A percentile compares a stretch with the other conserved stretches of the same genome.
phyloP scores from a whole-genome alignment of 1,140 invertebrate genomes.

The Zaprionus gabonicus region DNA sequence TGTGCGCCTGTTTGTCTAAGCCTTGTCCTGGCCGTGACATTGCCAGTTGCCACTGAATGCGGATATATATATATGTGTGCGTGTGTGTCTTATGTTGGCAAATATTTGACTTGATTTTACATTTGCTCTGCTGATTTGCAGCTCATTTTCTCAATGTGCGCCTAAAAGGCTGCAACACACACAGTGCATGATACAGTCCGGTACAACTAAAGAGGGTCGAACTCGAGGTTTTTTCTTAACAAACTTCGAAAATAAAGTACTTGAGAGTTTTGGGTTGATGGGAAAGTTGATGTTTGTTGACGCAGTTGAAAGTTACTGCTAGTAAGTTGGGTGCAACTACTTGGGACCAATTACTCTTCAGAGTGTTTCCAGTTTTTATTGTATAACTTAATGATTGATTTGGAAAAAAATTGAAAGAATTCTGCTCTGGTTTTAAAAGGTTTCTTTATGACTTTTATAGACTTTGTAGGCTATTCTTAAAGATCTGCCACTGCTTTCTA shows the following conservation, averaged over 20 bases:
- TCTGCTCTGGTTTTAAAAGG: background rate
- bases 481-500: too few species aligned
- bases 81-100: constrained; percentile 37
- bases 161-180: constrained; percentile 41
- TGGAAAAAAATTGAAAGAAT: background rate
- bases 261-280: background rate
- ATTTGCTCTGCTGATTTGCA: constrained; percentile 45
- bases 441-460: background rate
- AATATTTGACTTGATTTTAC: constrained; percentile 69
- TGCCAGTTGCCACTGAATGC: constrained; percentile 27
- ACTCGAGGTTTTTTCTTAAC: background rate
- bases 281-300: background rate
- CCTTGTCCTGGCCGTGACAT: constrained; percentile 59
- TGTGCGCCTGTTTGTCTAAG: constrained; percentile 20
- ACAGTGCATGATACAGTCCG: background rate
- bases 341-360: background rate
- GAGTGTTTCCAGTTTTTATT: background rate
- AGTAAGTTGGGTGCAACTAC: background rate
- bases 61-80: constrained; percentile 9
- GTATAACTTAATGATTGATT: background rate
- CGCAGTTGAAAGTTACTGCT: background rate
- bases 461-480: too few species aligned
- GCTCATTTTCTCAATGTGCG: constrained; percentile 33
- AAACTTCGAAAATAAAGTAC: constrained; percentile 2
- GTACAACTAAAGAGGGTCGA: background rate